Base-by-base conservation (phyloP, 2,113 vertebrate species). In the Baryphthengus martii region DNA sequence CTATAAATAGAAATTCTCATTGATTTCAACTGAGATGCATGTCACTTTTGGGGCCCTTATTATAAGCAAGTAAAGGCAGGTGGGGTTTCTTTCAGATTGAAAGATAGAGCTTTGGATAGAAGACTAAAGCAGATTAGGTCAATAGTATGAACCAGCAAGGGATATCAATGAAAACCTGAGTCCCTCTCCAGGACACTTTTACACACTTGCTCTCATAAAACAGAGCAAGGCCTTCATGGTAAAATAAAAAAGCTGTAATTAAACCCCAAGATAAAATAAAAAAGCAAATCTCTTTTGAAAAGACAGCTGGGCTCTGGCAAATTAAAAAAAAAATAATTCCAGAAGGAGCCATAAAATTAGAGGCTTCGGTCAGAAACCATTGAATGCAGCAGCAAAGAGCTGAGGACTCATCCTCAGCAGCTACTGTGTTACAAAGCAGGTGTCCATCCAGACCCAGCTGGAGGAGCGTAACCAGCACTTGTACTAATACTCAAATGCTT, bases 141-240 rank as follows among this genome's bases (percentile, higher is more conserved):
- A 33, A 7, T 1, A 18, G 26, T 3, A n/a, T 16, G 61, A 67
- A 71, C 5, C 29, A 67, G 29, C 26, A 47, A 28, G n/a, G 55
- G 39, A 35, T 19, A 7, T 1, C 40, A 55, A 53, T 7, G 7
- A 85, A 76, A 56, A 67, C 17, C 13, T 7, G 8, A 56, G 58
- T 13, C 4, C 16, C 21, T 24, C 68, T 58, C 39, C 73, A 75
- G 47, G 40, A 25, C 21, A 44, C 16, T 45, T 67, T 1, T 6
- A 52, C 7, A 29, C 4, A 3, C 10, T 26, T 9, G 6, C 9
- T 59, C 6, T 40, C 6, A 23, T 26, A 68, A 59, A 76, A 77
- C 2, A 1, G 3, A 81, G 24, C 14, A 49, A 39, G 25, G 33
- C 19, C n/a, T 79, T 72, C 15, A 28, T 0, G 0, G 31, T 17